A percentile compares a stretch with the other conserved stretches of the same genome.
These are phyloP conservation scores for Hypocryptadius cinnamomeus DNA, from an alignment of 2,113 vertebrate species.

Conservation along the genomic window DNA sequence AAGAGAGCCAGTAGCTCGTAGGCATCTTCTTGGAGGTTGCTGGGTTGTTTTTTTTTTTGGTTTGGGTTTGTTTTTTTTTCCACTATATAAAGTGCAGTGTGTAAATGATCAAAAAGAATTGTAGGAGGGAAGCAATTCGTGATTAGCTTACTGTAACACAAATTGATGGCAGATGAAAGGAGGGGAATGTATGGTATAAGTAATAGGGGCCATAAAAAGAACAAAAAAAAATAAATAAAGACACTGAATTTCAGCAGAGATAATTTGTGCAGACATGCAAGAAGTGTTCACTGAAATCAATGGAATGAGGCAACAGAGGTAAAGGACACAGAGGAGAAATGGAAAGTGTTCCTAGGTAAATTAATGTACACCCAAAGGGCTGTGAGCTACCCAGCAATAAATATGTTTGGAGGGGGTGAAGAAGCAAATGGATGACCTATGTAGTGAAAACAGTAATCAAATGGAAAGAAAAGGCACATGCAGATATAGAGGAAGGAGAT, in stretches of 20 bases:
- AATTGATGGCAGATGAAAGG: background rate
- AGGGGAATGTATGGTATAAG: background rate
- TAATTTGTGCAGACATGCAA: slow-evolving; percentile 20
- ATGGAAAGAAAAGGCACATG: background rate
- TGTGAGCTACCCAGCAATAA: slow-evolving; percentile 33
- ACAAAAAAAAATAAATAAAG: background rate
- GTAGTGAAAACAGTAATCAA: slow-evolving; percentile 4
- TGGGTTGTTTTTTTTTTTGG: background rate
- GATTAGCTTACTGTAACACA: slow-evolving; percentile 20
- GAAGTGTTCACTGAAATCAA: slow-evolving; percentile 40
- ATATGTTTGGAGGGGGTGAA: background rate
- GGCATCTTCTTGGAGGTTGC: background rate
- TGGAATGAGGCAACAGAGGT: slow-evolving; percentile 11
- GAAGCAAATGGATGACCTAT: slow-evolving; percentile 11
- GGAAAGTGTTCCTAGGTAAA: slow-evolving; percentile 31
- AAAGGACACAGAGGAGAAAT: slow-evolving; percentile 30
- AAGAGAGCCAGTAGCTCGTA: background rate
- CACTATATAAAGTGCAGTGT: background rate
- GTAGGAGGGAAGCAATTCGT: background rate
- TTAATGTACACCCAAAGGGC: slow-evolving; percentile 19
- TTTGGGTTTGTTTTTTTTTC: too few species aligned
- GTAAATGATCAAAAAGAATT: background rate
- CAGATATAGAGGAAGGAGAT: background rate
- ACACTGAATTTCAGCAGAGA: background rate
- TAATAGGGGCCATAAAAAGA: background rate